Conservation (phyloP, 2,888 invertebrate species). For the Ochlodes sylvanus region DNA sequence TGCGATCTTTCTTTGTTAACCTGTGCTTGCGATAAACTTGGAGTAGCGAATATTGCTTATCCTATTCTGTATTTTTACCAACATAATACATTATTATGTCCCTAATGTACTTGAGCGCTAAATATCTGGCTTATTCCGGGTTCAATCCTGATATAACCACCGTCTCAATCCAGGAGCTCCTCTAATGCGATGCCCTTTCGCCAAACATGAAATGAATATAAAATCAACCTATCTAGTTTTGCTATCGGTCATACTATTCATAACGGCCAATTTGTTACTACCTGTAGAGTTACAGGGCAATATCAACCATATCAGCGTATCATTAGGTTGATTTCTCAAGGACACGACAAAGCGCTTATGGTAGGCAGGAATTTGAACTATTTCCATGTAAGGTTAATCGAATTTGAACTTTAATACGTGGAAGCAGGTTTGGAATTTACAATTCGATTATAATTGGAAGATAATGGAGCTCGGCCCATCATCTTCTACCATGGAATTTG, state of each 20-base stretch:
- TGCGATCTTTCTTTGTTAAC: no score
- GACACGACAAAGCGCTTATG: slow-evolving; percentile 1
- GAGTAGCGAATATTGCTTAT: no score
- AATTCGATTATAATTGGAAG: slow-evolving; percentile 23
- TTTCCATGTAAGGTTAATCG: slow-evolving; percentile 22
- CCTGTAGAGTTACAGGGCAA: neutral
- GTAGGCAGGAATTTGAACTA: slow-evolving; percentile 29
- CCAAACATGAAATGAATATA: slow-evolving; percentile 43
- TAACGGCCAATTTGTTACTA: slow-evolving; percentile 1
- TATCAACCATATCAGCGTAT: slow-evolving; percentile 8
- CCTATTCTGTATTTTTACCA: no score
- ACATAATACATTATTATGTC: no score
- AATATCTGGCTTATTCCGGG: slow-evolving; percentile 7
- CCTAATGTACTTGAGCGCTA: neutral
- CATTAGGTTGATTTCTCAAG: slow-evolving; percentile 15
- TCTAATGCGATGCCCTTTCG: slow-evolving; percentile 24
- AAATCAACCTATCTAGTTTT: slow-evolving; percentile 39
- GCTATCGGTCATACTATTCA: slow-evolving; percentile 37
- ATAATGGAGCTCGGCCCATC: slow-evolving; percentile 37
- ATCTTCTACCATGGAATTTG: slow-evolving; percentile 42
- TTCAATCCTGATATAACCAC: slow-evolving; percentile 10
- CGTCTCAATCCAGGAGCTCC: slow-evolving; percentile 16
- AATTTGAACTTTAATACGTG: slow-evolving; percentile 27
- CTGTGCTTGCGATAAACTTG: no score
- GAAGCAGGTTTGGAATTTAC: slow-evolving; percentile 10